Percentiles rank a stretch among this genome's conserved stretches.
Conservation (phyloP, 2,888 invertebrate genomes). For the Lacanobia wlatinum region DNA sequence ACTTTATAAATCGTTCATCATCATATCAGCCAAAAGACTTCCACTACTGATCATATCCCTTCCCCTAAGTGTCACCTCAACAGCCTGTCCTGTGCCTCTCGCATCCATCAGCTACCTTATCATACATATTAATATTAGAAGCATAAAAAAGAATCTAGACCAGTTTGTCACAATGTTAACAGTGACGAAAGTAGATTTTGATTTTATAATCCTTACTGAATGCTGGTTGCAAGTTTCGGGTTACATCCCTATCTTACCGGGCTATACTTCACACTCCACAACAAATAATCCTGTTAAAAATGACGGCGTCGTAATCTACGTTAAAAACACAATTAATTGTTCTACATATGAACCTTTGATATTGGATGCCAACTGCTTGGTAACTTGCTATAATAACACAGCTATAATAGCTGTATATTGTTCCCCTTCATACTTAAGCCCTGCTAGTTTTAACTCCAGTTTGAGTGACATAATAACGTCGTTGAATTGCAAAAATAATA, state of each 20-base stretch:
- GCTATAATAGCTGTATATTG: background rate
- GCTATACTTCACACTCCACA: background rate
- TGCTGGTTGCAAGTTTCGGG: background rate
- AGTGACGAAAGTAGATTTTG: background rate
- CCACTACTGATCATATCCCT: no score
- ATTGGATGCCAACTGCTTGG: background rate
- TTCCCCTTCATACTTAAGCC: background rate
- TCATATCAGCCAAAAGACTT: no score
- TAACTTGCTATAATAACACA: background rate
- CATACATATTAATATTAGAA: background rate
- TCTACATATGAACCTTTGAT: no score
- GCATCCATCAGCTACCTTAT: no score
- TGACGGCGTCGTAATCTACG: background rate
- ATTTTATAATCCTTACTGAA: background rate
- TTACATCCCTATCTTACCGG: background rate
- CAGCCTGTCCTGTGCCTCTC: no score
- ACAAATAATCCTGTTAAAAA: background rate
- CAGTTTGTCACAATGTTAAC: background rate
- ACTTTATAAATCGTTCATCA: no score
- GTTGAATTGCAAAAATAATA: no score
- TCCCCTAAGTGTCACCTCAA: no score
- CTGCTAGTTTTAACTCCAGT: background rate
- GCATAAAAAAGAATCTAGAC: background rate
- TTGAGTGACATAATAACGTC: no score
- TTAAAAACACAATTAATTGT: background rate